Conservation (phyloP, 2,113 vertebrate genomes). For the Poeciliopsis turrubarensis region DNA sequence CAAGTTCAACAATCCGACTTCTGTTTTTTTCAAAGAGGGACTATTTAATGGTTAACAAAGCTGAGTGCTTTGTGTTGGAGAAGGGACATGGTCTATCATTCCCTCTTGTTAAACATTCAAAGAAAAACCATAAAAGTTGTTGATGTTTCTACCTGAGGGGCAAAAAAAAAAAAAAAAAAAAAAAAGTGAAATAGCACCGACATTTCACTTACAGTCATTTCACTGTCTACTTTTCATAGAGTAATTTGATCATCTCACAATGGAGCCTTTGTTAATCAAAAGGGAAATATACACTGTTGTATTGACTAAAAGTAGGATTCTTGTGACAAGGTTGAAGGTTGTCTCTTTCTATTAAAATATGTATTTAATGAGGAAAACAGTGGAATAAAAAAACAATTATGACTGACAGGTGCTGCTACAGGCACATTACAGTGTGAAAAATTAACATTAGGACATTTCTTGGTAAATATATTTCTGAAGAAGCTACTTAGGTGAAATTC, state of each 20-base stretch:
- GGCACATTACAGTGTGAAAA: conserved; percentile 49
- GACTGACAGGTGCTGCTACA: conserved; percentile 45
- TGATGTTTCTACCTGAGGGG: conserved; percentile 26
- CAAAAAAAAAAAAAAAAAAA: conserved; percentile 49
- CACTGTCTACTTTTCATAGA: conserved; percentile 31
- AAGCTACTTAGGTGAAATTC: too few relatives aligned
- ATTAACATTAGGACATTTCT: conserved; percentile 30
- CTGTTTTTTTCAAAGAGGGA: conserved; percentile 22
- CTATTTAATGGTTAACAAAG: conserved; percentile 49
- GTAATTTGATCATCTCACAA: conserved; percentile 75
- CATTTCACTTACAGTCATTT: conserved; percentile 40
- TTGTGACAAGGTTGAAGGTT: conserved; percentile 21
- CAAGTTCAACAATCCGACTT: conserved; percentile 40
- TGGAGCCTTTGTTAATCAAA: conserved; percentile 72
- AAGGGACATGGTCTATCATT: conserved; percentile 36
- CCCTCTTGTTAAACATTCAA: conserved; percentile 46
- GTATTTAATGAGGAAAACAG: background rate
- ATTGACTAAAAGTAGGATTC: conserved; percentile 41
- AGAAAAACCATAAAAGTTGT: conserved; percentile 13
- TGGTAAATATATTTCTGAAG: too few relatives aligned
- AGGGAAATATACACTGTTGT: conserved; percentile 40
- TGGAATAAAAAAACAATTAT: background rate
- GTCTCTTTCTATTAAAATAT: too few relatives aligned
- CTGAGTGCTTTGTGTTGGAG: conserved; percentile 24
- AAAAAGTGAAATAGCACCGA: conserved; percentile 25